Evolutionary conservation across 1,140 invertebrate genomes (phyloP).

Genomic region (Polyergus mexicanus): DNA sequence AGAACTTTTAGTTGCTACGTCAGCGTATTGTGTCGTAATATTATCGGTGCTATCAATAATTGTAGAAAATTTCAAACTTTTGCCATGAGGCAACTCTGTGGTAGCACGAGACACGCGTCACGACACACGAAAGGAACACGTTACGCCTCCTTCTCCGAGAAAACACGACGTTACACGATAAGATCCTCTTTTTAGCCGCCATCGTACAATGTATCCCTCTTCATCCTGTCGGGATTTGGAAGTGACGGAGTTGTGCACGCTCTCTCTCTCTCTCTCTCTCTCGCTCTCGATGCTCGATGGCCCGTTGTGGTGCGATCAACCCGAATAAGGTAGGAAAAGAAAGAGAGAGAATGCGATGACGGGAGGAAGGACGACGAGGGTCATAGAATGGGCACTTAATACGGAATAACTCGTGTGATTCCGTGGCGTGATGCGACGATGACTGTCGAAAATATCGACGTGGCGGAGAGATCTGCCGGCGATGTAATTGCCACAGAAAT

Average conservation of each 20-base stretch:
- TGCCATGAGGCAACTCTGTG: not conserved
- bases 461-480: slow-evolving; percentile 30
- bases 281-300: slow-evolving; percentile 58
- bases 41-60: slow-evolving; percentile 46
- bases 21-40: slow-evolving; percentile 21
- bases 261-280: too few relatives aligned
- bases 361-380: slow-evolving; percentile 45
- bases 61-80: slow-evolving; percentile 41
- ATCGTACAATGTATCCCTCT: slow-evolving; percentile 61
- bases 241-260: slow-evolving; percentile 43
- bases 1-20: slow-evolving; percentile 1
- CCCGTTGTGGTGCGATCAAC: slow-evolving; percentile 73
- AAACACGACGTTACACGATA: slow-evolving; percentile 65
- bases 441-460: slow-evolving; percentile 66
- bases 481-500: slow-evolving; percentile 53
- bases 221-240: slow-evolving; percentile 64
- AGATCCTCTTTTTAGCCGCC: slow-evolving; percentile 41
- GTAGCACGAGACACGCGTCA: slow-evolving; percentile 15
- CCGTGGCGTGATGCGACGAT: slow-evolving; percentile 58
- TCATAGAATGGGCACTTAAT: slow-evolving; percentile 73
- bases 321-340: slow-evolving; percentile 66
- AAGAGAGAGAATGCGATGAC: slow-evolving; percentile 4
- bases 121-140: slow-evolving; percentile 39
- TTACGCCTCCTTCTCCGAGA: slow-evolving; percentile 63
- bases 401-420: slow-evolving; percentile 72